Conservation (phyloP, 2,113 vertebrate genomes). For the Anhinga rufa region DNA sequence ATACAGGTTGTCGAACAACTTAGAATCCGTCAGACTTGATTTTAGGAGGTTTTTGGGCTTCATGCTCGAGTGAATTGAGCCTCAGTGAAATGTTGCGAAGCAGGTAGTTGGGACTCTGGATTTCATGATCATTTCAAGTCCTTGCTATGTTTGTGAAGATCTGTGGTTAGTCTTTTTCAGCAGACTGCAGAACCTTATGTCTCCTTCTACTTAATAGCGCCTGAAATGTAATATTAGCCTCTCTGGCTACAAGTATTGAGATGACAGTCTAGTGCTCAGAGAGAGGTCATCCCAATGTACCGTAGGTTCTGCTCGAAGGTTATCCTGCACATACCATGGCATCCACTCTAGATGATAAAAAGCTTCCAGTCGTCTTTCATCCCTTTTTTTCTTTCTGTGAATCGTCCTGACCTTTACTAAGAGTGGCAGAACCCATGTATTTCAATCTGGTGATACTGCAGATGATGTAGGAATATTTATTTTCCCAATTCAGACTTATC, state of each 20-base stretch:
- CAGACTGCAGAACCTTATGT: not conserved
- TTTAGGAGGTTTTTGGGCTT: not conserved
- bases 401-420: not conserved
- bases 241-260: not conserved
- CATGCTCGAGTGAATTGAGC: not conserved
- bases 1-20: not conserved
- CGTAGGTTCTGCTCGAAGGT: not conserved
- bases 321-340: not conserved
- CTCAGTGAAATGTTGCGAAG: not conserved
- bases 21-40: not conserved
- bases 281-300: not conserved
- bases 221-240: not conserved
- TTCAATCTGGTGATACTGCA: not conserved
- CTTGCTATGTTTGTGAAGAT: not conserved
- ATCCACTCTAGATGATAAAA: not conserved
- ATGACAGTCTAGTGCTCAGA: not conserved
- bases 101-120: not conserved
- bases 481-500: not conserved
- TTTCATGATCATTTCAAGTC: not conserved
- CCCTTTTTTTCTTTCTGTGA: not conserved
- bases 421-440: not conserved
- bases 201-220: not conserved
- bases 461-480: not conserved
- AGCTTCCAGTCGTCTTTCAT: not conserved
- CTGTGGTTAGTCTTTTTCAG: not conserved